phyloP scores from a whole-genome alignment of 2,113 vertebrate genomes.

The Rhinogobius similis region DNA sequence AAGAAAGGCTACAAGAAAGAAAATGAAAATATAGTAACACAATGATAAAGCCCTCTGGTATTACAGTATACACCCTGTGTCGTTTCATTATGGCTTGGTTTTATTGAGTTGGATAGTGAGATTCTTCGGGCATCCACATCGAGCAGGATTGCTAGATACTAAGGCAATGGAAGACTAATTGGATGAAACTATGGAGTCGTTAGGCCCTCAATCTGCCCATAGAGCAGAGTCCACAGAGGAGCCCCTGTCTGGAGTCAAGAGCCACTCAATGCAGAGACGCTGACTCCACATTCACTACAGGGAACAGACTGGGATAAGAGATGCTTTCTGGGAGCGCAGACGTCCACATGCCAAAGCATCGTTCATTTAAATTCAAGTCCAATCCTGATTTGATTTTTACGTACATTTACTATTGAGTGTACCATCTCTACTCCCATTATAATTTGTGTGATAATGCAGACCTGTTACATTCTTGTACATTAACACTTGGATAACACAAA shows the following conservation, averaged over 20 bases:
- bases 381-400: constrained; percentile 5
- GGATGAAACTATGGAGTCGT: constrained; percentile 51
- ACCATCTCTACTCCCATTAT: not conserved
- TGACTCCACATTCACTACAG: constrained; percentile 19
- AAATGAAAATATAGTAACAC: constrained; percentile 7
- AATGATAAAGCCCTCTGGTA: constrained; percentile 27
- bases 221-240: constrained; percentile 49
- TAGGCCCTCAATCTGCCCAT: constrained; percentile 46
- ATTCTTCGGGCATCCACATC: constrained; percentile 54
- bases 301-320: constrained; percentile 28
- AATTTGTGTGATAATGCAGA: not conserved
- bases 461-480: constrained; percentile 5
- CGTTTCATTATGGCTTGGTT: constrained; percentile 59
- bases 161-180: constrained; percentile 26
- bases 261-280: constrained; percentile 1
- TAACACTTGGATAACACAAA: constrained; percentile 24
- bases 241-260: constrained; percentile 46
- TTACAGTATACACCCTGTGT: constrained; percentile 21
- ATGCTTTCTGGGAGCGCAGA: constrained; percentile 30
- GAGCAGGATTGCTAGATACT: constrained; percentile 44
- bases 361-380: constrained; percentile 42
- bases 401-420: not conserved
- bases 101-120: constrained; percentile 60
- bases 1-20: constrained; percentile 89
- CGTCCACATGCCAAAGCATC: constrained; percentile 19